Evolutionary conservation across 1,140 invertebrate species (phyloP).

Genomic region (Colletes gigas): DNA sequence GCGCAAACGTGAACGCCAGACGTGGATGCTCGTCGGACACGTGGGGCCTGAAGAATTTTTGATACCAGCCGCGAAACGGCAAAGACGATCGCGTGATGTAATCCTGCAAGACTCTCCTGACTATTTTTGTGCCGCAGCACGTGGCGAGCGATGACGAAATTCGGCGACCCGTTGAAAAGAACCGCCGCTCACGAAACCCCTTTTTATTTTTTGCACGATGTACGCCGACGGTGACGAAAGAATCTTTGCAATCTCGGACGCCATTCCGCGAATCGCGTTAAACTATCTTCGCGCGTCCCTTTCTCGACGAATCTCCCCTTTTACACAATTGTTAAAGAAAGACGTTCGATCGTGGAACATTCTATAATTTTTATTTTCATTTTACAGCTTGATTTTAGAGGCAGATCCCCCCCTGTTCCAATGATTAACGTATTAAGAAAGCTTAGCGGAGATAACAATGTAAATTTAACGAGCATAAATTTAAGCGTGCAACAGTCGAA

Average conservation of each 20-base stretch:
- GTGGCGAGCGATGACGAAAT: constrained; percentile 41
- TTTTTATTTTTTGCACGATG: not conserved
- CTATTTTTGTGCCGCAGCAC: constrained; percentile 51
- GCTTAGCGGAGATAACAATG: too few species aligned
- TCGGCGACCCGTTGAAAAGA: not conserved
- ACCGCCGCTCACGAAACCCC: not conserved
- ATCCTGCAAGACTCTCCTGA: constrained; percentile 35
- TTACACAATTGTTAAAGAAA: not conserved
- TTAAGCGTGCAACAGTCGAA: too few species aligned
- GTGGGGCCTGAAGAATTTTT: constrained; percentile 42
- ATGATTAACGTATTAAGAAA: too few species aligned
- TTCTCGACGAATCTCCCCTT: not conserved
- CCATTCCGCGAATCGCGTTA: constrained; percentile 24
- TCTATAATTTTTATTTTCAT: too few species aligned
- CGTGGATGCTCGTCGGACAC: not conserved
- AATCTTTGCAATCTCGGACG: constrained; percentile 4
- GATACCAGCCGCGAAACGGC: constrained; percentile 7
- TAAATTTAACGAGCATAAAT: too few species aligned
- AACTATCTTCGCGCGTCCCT: too few species aligned
- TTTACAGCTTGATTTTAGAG: too few species aligned
- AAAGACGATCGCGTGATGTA: constrained; percentile 52
- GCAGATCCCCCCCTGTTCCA: too few species aligned
- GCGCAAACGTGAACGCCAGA: not conserved
- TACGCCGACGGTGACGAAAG: not conserved
- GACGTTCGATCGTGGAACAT: too few species aligned